Base-by-base conservation (phyloP, 2,113 vertebrate species). In the Podarcis cretensis region DNA sequence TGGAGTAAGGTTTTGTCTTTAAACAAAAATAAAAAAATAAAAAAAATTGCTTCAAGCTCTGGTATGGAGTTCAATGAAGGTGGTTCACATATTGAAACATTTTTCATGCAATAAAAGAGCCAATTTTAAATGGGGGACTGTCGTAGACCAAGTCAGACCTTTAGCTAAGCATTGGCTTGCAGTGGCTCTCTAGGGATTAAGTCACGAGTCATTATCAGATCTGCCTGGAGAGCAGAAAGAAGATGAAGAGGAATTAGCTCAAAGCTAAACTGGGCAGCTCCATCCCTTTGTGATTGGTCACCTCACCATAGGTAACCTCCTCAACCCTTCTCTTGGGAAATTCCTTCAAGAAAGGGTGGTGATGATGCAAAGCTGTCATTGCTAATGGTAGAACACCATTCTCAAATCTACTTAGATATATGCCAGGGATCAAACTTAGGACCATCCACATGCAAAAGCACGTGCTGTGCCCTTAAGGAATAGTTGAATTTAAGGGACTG, bases 21-120 rank as follows among this genome's bases (percentile, higher is more conserved):
- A 80, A 89, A 87, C 79, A 23, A 10, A 43, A 1, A 48, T 2
- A 48, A 35, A 1, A 48, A 9, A 48, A 35, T 35, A 35, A 35
- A 35, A 35, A 35, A 48, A 86, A 88, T 87, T 92, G 89, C 79
- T 35, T 79, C 59, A 77, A 90, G 88, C 30, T 83, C n/a, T 57
- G 76, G n/a, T 86, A 9, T 7, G 10, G 35, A 83, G 86, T 74
- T 65, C 9, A 77, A 14, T 6, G 57, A 66, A 76, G 91, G 86
- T 43, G 66, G 57, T 68, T 16, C 35, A 71, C 43, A 21, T 0
- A 32, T 0, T 1, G 1, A 54, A 40, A 20, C 0, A 16, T 37
- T 65, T 8, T 4, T 0, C 65, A 69, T 20, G 27, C 48, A 30
- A 43, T 3, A 0, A 1, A 25, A 25, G 54, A 88, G 32, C 0